Conservation (phyloP, 2,797 vertebrate species). For the Sciurus carolinensis region DNA sequence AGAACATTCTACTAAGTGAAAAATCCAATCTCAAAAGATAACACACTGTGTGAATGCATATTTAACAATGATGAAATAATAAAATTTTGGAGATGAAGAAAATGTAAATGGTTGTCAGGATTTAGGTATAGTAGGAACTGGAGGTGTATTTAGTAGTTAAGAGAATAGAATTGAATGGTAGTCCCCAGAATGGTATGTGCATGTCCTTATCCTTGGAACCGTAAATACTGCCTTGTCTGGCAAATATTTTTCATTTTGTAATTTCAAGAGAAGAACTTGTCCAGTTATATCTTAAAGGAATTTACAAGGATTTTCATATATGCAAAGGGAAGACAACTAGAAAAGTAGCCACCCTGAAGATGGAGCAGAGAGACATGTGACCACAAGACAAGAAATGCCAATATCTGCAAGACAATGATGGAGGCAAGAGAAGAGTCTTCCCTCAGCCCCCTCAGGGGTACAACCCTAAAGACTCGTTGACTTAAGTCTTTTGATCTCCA, state of each 20-base stretch:
- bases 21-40: not conserved
- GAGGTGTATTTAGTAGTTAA: not conserved
- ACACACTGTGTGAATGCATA: not conserved
- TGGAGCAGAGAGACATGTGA: not conserved
- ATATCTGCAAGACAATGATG: not conserved
- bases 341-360: not conserved
- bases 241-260: too few species aligned
- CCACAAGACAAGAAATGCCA: not conserved
- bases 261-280: not conserved
- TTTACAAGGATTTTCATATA: not conserved
- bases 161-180: not conserved
- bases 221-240: not conserved
- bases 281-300: not conserved
- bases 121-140: not conserved
- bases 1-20: not conserved
- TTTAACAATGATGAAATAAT: not conserved
- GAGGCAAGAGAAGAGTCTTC: not conserved
- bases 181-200: not conserved
- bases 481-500: not conserved
- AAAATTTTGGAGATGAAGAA: not conserved
- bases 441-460: too few species aligned
- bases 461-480: not conserved
- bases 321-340: not conserved
- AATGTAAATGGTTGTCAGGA: not conserved
- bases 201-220: not conserved